Conservation (phyloP, 1,140 invertebrate genomes). For the Eurosta solidaginis region DNA sequence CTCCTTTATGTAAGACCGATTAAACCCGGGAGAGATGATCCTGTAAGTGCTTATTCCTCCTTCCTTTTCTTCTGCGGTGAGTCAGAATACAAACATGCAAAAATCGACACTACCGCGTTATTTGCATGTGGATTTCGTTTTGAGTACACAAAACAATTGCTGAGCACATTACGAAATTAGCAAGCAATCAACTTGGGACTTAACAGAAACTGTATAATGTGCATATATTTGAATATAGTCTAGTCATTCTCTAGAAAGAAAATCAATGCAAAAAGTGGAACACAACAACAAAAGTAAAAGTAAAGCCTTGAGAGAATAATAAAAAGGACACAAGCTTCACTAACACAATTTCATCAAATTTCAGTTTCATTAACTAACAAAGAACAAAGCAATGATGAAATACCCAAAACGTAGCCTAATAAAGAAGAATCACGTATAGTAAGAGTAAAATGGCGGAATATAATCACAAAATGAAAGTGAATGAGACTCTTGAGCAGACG, state of each 20-base stretch:
- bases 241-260: no score
- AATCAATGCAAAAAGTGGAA: conserved; percentile 11
- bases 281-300: background rate
- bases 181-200: background rate
- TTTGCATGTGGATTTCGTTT: no score
- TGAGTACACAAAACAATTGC: background rate
- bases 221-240: no score
- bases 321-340: background rate
- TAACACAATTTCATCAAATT: conserved; percentile 20
- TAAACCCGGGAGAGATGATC: no score
- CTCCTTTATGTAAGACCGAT: no score
- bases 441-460: no score
- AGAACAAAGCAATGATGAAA: background rate
- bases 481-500: background rate
- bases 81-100: no score
- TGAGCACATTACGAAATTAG: background rate
- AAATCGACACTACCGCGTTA: no score
- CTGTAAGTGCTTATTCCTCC: background rate
- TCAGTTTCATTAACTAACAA: conserved; percentile 2
- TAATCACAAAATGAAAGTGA: background rate
- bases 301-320: background rate
- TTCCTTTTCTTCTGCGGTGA: background rate
- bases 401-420: no score
- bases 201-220: background rate
- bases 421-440: no score